Conservation (phyloP, 2,113 vertebrate genomes). For the Catharus bicknelli region DNA sequence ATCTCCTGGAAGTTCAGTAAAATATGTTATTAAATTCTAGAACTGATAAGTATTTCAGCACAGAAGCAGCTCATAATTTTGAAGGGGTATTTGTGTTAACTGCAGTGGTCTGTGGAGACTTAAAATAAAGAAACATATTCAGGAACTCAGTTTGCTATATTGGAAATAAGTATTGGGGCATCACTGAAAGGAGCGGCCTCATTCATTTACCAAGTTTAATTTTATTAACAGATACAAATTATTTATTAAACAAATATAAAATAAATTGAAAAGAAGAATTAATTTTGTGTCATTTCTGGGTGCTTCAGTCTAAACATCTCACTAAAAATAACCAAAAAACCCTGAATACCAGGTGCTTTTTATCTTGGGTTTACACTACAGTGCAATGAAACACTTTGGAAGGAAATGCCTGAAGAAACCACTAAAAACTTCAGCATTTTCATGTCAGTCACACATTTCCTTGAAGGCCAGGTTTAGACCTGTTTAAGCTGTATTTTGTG, state of each 20-base stretch:
- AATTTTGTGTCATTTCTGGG: slow-evolving; percentile 14
- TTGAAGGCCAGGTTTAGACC: slow-evolving; percentile 54
- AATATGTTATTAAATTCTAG: slow-evolving; percentile 17
- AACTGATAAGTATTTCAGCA: neutral
- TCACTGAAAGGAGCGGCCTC: slow-evolving; percentile 20
- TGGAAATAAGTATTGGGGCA: slow-evolving; percentile 3
- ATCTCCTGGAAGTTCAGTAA: slow-evolving; percentile 18
- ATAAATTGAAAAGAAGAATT: slow-evolving; percentile 51
- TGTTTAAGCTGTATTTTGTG: slow-evolving; percentile 70
- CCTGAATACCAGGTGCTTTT: slow-evolving; percentile 24
- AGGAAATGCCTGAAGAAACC: slow-evolving; percentile 56
- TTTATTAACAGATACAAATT: slow-evolving; percentile 66
- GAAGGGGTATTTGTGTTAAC: slow-evolving; percentile 21
- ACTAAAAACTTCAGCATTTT: slow-evolving; percentile 55
- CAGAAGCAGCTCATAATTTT: slow-evolving; percentile 27
- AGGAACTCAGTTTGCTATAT: neutral
- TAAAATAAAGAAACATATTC: slow-evolving; percentile 44
- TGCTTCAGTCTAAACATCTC: slow-evolving; percentile 12
- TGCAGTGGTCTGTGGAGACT: slow-evolving; percentile 16
- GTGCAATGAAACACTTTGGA: slow-evolving; percentile 19
- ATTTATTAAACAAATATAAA: slow-evolving; percentile 61
- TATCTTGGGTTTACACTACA: slow-evolving; percentile 33
- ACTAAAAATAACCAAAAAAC: slow-evolving; percentile 18
- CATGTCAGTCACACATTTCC: slow-evolving; percentile 60
- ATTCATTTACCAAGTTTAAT: slow-evolving; percentile 59